Evolutionary conservation across 92 coral and sea anemone species (phyloP), one percentile per base, ranked within the genome.

Genomic region (Nematostella vectensis): DNA sequence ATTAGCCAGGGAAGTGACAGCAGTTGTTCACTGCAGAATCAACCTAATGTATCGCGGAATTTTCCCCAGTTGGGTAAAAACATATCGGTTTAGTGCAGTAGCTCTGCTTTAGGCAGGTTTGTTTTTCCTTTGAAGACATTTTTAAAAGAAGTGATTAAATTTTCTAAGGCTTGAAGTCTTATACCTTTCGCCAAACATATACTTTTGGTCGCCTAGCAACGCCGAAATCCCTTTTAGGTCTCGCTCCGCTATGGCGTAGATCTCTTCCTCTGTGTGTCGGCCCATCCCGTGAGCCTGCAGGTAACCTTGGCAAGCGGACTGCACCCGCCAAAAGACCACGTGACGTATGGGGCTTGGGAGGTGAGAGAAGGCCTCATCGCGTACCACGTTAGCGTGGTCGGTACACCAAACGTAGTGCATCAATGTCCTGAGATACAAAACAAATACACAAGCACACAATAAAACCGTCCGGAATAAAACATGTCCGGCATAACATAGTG

Each of bases 201-300:
- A 33, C 8, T 6, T 33, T 15, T 6, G 6, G 40, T 33, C 40
- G 6, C 40, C 40, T 6, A 33, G 40, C 40, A 6, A 15, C 15
- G 40, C 15, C 8, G 40, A 33, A 33, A 33, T 15, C 8, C 8
- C 40, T 6, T 15, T 6, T 15, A 33, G 15, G 40, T 33, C 40
- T 6, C 40, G 40, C 40, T 33, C 40, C 8, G 40, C 40, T 33
- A 33, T 33, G 8, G 6, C 8, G 40, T 33, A 33, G 15, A 33
- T 33, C 40, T 33, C 40, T 33, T 33, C 40, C 40, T 33, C 40
- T 33, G 40, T 33, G 40, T 33, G 40, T 15, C 40, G 6, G 40
- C 40, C 40, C 40, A 33, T 33, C 8, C 40, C 40, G 15, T 33
- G 40, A 6, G 40, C 40, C 40, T 15, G 15, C 15, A 33, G 15